Base-by-base conservation (phyloP, 2,888 invertebrate genomes). In the Dendrolimus houi region DNA sequence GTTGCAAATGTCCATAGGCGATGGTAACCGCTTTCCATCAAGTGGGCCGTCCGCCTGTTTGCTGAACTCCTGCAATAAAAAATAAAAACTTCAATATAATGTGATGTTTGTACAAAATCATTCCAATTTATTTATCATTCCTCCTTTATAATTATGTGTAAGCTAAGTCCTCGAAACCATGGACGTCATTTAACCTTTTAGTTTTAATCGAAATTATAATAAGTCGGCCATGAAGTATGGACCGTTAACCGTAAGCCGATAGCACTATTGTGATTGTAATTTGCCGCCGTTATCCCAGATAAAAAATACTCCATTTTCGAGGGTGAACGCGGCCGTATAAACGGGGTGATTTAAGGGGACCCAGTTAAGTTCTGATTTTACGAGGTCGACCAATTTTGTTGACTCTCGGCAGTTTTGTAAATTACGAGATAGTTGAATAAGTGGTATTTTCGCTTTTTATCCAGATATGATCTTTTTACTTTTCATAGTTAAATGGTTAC, bases 181-280 rank as follows among this genome's bases (percentile, higher is more conserved):
- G 29, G 29, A 29, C 29, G 6, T 29, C 29, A 29, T 29, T 3
- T 29, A 29, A 29, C 7, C 47, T 10, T 47, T 52, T 10, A 56
- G 13, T 47, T 40, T 41, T 13, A 52, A 14, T 14, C 14, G 9
- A n/a, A 40, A 17, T 41, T 13, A n/a, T 13, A 52, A 10, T 55
- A 47, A 54, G 29, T 55, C 52, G 62, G 66, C 60, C 76, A 64
- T 59, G 64, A 68, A 47, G 47, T 71, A 59, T 61, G 64, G 66
- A 64, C 88, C 88, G 87, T 89, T 89, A 90, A 88, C 87, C 87
- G 90, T 87, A 85, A 85, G 81, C 72, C 77, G 83, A 87, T 83
- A 84, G 74, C 73, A 77, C 82, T 76, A 89, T 90, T 89, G 78
- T 90, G 83, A 88, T 89, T 89, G 77, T 87, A 89, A 89, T 88